Conservation (phyloP, 2,888 invertebrate species). For the Microctonus hyperodae region DNA sequence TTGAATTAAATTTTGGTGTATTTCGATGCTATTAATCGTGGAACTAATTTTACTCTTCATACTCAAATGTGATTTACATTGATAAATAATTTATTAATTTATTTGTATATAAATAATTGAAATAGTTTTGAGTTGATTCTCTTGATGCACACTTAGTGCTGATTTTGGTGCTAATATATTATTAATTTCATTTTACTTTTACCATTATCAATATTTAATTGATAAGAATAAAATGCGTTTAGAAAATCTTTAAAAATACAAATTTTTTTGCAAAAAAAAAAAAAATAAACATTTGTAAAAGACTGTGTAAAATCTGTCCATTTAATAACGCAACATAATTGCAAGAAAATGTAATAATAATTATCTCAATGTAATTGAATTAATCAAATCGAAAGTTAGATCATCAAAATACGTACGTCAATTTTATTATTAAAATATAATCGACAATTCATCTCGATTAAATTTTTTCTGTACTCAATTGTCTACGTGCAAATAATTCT, state of each 20-base stretch:
- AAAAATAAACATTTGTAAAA: conserved; percentile 43
- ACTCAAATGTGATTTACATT: background rate
- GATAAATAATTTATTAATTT: background rate
- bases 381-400: conserved; percentile 11
- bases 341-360: conserved; percentile 11
- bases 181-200: background rate
- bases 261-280: background rate
- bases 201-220: background rate
- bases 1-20: background rate
- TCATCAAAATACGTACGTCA: background rate
- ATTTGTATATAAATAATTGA: background rate
- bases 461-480: background rate
- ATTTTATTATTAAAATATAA: background rate
- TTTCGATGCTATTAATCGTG: background rate
- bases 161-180: background rate
- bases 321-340: conserved; percentile 42
- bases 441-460: background rate
- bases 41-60: background rate
- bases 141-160: background rate
- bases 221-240: background rate
- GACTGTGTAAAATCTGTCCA: conserved; percentile 62
- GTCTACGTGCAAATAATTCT: background rate
- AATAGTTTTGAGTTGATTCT: no score
- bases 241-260: background rate
- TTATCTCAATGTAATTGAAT: conserved; percentile 3